Evolutionary conservation across 2,113 vertebrate genomes (phyloP).

Genomic region (Osmerus eperlanus): DNA sequence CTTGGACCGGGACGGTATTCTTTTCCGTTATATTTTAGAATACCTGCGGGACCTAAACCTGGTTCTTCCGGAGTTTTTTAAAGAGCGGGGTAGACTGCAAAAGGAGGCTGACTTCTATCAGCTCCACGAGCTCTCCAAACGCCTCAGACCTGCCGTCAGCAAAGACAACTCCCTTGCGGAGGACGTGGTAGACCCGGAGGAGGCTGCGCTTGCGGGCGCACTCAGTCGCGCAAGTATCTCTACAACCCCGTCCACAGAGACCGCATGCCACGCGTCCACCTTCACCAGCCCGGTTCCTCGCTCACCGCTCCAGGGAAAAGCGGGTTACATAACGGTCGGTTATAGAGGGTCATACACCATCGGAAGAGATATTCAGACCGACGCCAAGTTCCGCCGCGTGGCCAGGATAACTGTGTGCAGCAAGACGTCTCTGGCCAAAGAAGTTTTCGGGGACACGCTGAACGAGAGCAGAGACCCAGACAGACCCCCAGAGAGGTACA

Average conservation of each 20-base stretch:
- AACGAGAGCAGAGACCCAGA: conserved; percentile 98
- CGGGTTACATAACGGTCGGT: conserved; percentile 91
- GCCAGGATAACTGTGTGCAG: conserved; percentile 94
- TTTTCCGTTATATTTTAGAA: conserved; percentile 95
- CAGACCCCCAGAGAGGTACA: conserved; percentile 92
- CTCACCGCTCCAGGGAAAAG: conserved; percentile 72
- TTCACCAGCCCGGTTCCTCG: conserved; percentile 74
- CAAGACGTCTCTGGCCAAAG: conserved; percentile 92
- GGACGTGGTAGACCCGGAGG: conserved; percentile 75
- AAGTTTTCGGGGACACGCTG: conserved; percentile 94
- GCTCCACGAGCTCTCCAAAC: conserved; percentile 83
- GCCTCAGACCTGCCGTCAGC: conserved; percentile 67
- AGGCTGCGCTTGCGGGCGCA: conserved; percentile 53
- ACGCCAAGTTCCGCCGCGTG: conserved; percentile 91
- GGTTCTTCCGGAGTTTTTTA: conserved; percentile 89
- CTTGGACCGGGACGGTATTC: conserved; percentile 91
- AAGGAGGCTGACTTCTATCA: conserved; percentile 92
- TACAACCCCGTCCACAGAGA: conserved; percentile 58
- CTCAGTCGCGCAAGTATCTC: conserved; percentile 61
- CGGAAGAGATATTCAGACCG: conserved; percentile 91
- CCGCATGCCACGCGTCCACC: conserved; percentile 25
- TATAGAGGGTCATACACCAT: conserved; percentile 95
- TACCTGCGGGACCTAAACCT: conserved; percentile 89
- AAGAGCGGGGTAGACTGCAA: conserved; percentile 84
- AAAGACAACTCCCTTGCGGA: conserved; percentile 71